Conservation (phyloP, 2,113 vertebrate species). For the Chaenocephalus aceratus region DNA sequence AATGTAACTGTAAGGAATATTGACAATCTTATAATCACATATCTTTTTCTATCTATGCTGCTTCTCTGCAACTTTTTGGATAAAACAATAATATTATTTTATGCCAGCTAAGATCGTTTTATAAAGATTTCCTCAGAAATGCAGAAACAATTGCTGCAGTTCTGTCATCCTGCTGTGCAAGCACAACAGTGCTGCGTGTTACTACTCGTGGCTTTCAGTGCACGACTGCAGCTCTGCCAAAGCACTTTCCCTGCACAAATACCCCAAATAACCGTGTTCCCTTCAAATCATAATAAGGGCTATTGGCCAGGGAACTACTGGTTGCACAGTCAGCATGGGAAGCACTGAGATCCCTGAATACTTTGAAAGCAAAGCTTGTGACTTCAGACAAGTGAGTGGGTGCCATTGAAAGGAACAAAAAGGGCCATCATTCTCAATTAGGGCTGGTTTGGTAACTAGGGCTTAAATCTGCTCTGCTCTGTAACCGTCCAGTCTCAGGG, state of each 20-base stretch:
- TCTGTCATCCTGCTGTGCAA: conserved; percentile 13
- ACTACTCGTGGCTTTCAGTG: conserved; percentile 11
- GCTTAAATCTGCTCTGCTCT: conserved; percentile 38
- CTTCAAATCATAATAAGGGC: conserved; percentile 54
- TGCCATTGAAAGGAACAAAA: conserved; percentile 74
- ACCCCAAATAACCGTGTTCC: conserved; percentile 54
- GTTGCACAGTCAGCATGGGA: conserved; percentile 72
- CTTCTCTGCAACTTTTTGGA: not conserved
- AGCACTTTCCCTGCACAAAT: conserved; percentile 46
- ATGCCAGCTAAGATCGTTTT: not conserved
- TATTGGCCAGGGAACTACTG: conserved; percentile 45
- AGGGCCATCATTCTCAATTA: conserved; percentile 78
- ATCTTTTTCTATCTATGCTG: not conserved
- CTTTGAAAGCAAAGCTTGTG: conserved; percentile 70
- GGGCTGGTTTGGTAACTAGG: conserved; percentile 56
- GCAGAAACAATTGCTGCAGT: not conserved
- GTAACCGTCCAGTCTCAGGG: conserved; percentile 44
- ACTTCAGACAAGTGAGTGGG: conserved; percentile 68
- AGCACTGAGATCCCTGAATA: conserved; percentile 54
- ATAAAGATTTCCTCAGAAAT: not conserved
- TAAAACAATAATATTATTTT: not conserved
- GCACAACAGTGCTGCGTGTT: conserved; percentile 17
- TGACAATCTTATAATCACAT: not conserved
- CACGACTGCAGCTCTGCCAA: conserved; percentile 23
- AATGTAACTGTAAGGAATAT: not conserved